Conservation (phyloP, 2,888 invertebrate genomes). For the Netelia melanura region DNA sequence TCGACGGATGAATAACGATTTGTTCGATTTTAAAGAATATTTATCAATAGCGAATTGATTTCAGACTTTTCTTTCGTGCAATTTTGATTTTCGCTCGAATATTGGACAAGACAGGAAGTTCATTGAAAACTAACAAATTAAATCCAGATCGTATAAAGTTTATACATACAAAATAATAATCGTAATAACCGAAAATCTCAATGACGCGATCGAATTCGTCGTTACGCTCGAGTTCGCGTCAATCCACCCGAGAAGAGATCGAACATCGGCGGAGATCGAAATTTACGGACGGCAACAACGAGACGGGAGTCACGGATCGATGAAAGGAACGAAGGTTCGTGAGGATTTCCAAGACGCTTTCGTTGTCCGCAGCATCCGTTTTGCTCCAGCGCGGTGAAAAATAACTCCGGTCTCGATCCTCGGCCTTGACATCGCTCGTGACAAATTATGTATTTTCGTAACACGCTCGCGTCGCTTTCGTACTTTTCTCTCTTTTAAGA, state of each 20-base stretch:
- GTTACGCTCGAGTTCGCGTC: constrained; percentile 50
- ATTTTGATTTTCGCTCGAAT: no score
- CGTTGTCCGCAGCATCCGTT: constrained; percentile 30
- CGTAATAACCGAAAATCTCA: not conserved
- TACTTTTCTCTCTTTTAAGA: constrained; percentile 30
- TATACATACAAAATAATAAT: not conserved
- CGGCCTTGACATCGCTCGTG: constrained; percentile 73
- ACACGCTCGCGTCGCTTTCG: constrained; percentile 53
- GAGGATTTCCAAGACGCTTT: constrained; percentile 42
- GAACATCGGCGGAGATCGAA: constrained; percentile 34
- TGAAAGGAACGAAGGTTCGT: constrained; percentile 28
- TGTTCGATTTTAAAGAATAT: not conserved
- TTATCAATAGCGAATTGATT: not conserved
- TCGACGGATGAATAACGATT: not conserved
- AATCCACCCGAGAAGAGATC: constrained; percentile 52
- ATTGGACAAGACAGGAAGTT: no score
- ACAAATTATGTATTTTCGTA: constrained; percentile 70
- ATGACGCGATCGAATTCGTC: constrained; percentile 23
- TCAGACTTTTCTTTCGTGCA: not conserved
- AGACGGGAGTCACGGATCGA: constrained; percentile 43
- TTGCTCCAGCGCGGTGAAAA: constrained; percentile 12
- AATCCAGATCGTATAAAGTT: not conserved
- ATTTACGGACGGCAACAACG: constrained; percentile 1
- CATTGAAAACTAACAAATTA: no score
- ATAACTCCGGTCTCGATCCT: constrained; percentile 5